Evolutionary conservation across 2,888 invertebrate species (phyloP).

Genomic region (Platycnemis pennipes): DNA sequence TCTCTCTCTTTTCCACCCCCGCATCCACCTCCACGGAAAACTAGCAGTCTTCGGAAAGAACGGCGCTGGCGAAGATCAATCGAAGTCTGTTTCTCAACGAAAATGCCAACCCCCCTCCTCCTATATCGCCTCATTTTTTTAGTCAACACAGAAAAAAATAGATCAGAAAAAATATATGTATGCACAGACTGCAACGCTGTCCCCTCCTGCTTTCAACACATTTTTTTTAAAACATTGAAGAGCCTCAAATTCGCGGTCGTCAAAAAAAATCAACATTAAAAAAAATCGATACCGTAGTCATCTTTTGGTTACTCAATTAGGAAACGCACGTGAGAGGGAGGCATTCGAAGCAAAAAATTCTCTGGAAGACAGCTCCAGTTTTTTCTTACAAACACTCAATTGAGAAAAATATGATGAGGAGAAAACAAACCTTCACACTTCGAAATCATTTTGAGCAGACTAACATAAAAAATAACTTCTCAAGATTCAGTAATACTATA

Average conservation of each 20-base stretch:
- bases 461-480: constrained; percentile 75
- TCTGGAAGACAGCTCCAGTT: constrained; percentile 68
- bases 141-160: constrained; percentile 36
- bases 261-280: constrained; percentile 58
- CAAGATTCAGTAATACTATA: constrained; percentile 73
- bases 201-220: constrained; percentile 29
- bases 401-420: constrained; percentile 67
- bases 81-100: not conserved
- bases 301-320: constrained; percentile 60
- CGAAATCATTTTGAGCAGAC: constrained; percentile 74
- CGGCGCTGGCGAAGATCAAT: not conserved
- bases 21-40: not conserved
- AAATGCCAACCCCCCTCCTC: constrained; percentile 15
- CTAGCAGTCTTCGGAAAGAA: constrained; percentile 28
- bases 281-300: constrained; percentile 50
- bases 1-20: not conserved
- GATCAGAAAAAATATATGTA: constrained; percentile 39
- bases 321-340: constrained; percentile 51
- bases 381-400: constrained; percentile 68
- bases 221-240: constrained; percentile 30
- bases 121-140: constrained; percentile 24
- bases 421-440: constrained; percentile 65
- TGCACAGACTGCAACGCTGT: constrained; percentile 36
- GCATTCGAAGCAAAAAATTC: constrained; percentile 63
- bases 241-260: constrained; percentile 23